A percentile compares a stretch with the other conserved stretches of the same genome.
phyloP scores from a whole-genome alignment of 2,113 vertebrate species.

The Clarias macrocephalus region DNA sequence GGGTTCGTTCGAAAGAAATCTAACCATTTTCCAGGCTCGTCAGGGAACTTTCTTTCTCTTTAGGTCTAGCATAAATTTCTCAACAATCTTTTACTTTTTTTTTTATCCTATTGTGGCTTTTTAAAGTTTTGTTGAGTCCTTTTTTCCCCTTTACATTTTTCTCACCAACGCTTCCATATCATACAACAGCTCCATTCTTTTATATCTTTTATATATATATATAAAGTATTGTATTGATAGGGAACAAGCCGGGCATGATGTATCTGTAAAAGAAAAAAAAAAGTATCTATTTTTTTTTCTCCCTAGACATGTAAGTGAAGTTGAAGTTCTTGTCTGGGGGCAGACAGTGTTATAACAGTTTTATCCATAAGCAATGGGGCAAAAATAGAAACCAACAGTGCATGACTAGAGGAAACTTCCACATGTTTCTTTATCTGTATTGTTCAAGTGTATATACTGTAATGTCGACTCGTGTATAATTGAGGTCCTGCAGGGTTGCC shows the following conservation, averaged over 20 bases:
- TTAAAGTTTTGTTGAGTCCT: neutral
- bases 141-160: neutral
- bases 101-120: neutral
- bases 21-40: neutral
- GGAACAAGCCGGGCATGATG: neutral
- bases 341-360: neutral
- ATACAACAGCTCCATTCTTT: neutral
- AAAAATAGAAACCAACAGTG: neutral
- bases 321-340: neutral
- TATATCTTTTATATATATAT: neutral
- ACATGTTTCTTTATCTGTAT: neutral
- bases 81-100: neutral
- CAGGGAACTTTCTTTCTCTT: neutral
- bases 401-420: neutral
- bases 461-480: neutral
- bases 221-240: neutral
- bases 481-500: neutral
- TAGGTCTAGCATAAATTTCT: neutral
- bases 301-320: neutral
- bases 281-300: neutral
- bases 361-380: neutral
- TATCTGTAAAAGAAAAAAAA: neutral
- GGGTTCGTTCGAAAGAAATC: slow-evolving; percentile 17
- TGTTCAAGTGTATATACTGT: neutral
- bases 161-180: neutral